A percentile compares a stretch with the other conserved stretches of the same genome.
These are phyloP conservation scores for Hypolimnas misippus DNA, from an alignment of 2,888 invertebrate species.

Conservation along the genomic window DNA sequence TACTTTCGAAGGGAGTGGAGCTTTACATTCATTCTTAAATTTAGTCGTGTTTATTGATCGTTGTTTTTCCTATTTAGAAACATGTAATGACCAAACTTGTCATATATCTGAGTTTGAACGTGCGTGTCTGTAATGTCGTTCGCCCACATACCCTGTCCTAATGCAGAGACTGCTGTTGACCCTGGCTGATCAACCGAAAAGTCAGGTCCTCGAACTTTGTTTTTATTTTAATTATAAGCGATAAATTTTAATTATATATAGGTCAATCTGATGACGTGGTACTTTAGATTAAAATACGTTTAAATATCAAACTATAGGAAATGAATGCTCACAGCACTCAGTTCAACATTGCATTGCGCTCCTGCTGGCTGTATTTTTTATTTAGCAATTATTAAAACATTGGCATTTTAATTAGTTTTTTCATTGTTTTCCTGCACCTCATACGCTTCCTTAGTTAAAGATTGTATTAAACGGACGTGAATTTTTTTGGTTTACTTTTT, in stretches of 20 bases:
- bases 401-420: not conserved
- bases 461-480: not conserved
- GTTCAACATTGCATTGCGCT: not conserved
- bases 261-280: not conserved
- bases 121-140: constrained; percentile 56
- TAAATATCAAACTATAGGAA: too few species aligned
- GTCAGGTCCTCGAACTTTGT: constrained; percentile 37
- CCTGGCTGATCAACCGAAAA: constrained; percentile 55
- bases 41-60: constrained; percentile 30
- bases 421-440: not conserved
- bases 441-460: not conserved
- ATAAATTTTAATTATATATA: not conserved
- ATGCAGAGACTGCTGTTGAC: constrained; percentile 57
- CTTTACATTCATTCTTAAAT: constrained; percentile 21
- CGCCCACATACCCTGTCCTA: constrained; percentile 69
- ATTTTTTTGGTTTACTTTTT: not conserved
- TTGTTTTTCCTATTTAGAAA: constrained; percentile 63
- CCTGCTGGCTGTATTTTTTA: not conserved
- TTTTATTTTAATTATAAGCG: constrained; percentile 9
- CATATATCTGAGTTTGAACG: constrained; percentile 42
- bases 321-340: too few species aligned
- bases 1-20: constrained; percentile 23
- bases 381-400: not conserved
- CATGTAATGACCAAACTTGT: constrained; percentile 63
- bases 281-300: not conserved